Evolutionary conservation across 2,888 invertebrate genomes (phyloP).

Genomic region (Tipula confusa): DNA sequence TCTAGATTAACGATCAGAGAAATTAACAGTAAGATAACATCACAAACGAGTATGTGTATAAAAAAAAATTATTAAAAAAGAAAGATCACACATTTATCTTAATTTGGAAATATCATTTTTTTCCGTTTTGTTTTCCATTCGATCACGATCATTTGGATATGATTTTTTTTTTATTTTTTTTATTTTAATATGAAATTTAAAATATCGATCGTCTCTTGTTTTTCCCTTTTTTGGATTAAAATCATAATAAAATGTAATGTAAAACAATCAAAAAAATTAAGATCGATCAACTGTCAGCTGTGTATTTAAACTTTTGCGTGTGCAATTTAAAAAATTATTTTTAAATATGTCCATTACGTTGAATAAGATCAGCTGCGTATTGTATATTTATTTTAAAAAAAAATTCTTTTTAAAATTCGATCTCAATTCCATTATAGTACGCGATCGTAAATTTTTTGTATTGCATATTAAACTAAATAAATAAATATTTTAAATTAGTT

Average conservation of each 20-base stretch:
- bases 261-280: neutral
- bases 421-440: neutral
- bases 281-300: neutral
- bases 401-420: neutral
- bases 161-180: neutral
- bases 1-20: neutral
- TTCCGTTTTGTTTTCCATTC: neutral
- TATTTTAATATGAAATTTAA: neutral
- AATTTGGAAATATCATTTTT: neutral
- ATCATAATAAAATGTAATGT: neutral
- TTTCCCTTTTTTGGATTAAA: neutral
- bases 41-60: neutral
- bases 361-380: neutral
- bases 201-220: neutral
- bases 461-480: neutral
- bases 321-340: neutral
- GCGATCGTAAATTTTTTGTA: neutral
- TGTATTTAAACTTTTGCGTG: neutral
- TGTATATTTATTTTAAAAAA: slow-evolving; percentile 15
- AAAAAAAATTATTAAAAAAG: neutral
- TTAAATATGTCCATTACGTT: neutral
- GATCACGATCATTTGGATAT: slow-evolving; percentile 7
- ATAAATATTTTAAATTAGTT: neutral
- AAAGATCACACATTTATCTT: slow-evolving; percentile 20
- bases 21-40: slow-evolving; percentile 20